A percentile compares a stretch with the other conserved stretches of the same genome.
phyloP scores from a whole-genome alignment of 1,140 invertebrate species.

The Vanessa tameamea region DNA sequence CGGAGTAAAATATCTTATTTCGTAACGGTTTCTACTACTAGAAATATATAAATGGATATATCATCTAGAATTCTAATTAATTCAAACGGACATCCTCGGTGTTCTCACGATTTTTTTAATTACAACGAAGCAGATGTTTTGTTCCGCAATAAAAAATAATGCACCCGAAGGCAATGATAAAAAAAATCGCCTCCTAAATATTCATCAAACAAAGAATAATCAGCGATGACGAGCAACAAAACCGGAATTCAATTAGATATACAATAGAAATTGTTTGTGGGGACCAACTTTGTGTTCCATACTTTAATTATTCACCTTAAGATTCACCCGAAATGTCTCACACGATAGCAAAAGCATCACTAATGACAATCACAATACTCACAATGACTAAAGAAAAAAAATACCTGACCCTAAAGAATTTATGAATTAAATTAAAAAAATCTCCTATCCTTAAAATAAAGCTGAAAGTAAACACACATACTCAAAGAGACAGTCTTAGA shows the following conservation, averaged over 20 bases:
- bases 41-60: slow-evolving; percentile 24
- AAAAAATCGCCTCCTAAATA: slow-evolving; percentile 61
- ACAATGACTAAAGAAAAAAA: slow-evolving; percentile 62
- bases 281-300: slow-evolving; percentile 65
- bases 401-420: slow-evolving; percentile 70
- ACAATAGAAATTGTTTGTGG: slow-evolving; percentile 71
- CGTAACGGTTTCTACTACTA: slow-evolving; percentile 36
- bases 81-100: slow-evolving; percentile 55
- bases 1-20: neutral
- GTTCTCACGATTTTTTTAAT: slow-evolving; percentile 79
- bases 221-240: slow-evolving; percentile 71
- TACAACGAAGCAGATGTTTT: slow-evolving; percentile 71
- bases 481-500: slow-evolving; percentile 67
- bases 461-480: slow-evolving; percentile 72
- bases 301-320: slow-evolving; percentile 72
- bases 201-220: slow-evolving; percentile 75
- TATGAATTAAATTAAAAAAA: slow-evolving; percentile 72
- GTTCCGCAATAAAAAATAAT: slow-evolving; percentile 64
- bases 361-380: slow-evolving; percentile 68
- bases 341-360: slow-evolving; percentile 69
- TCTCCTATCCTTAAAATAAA: slow-evolving; percentile 74
- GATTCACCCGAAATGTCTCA: slow-evolving; percentile 59
- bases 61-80: slow-evolving; percentile 56
- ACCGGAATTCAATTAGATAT: slow-evolving; percentile 77
- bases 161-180: slow-evolving; percentile 46